Conservation (phyloP, 2,888 invertebrate species). For the Julus scanicus region DNA sequence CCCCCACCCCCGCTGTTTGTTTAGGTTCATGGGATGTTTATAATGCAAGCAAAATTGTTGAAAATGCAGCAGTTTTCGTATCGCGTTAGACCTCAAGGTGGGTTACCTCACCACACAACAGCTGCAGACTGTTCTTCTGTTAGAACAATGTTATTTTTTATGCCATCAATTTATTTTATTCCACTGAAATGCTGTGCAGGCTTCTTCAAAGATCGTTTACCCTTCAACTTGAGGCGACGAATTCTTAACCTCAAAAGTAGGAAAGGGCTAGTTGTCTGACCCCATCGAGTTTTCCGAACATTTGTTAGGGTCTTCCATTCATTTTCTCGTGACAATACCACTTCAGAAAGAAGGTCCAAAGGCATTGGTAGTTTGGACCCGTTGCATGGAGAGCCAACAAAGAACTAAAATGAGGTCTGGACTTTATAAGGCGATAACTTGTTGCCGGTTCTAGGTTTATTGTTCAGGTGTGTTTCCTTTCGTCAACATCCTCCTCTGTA, state of each 20-base stretch:
- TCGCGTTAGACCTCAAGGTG: background rate
- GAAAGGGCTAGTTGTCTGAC: too few relatives aligned
- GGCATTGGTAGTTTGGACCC: too few relatives aligned
- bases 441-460: background rate
- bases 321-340: too few relatives aligned
- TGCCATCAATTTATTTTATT: background rate
- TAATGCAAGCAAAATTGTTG: background rate
- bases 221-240: background rate
- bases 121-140: background rate
- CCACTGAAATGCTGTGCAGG: background rate
- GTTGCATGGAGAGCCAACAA: too few relatives aligned
- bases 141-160: too few relatives aligned
- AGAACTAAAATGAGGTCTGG: background rate
- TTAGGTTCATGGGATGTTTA: background rate
- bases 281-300: too few relatives aligned
- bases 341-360: too few relatives aligned
- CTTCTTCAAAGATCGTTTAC: background rate
- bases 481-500: background rate
- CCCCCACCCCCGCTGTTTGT: constrained; percentile 26
- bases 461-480: constrained; percentile 19
- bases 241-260: background rate
- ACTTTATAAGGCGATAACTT: constrained; percentile 24
- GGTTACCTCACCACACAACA: background rate
- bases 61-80: background rate
- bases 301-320: too few relatives aligned